Evolutionary conservation across 2,888 invertebrate species (phyloP).

Genomic region (Schizaphis graminum): DNA sequence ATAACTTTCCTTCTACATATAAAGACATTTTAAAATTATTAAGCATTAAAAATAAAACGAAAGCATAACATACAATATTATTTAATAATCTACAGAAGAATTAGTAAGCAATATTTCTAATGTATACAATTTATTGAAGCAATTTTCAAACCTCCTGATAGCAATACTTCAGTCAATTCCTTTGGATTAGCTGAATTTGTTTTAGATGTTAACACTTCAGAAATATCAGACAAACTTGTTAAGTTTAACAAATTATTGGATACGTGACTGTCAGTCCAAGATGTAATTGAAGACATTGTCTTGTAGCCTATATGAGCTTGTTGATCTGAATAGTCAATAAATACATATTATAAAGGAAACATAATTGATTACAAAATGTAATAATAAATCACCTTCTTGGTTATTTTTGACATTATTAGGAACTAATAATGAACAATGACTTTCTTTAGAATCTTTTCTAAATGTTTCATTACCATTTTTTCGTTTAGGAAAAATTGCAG

Average conservation of each 20-base stretch:
- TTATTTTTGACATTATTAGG: neutral
- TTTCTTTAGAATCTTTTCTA: conserved; percentile 29
- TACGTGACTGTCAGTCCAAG: conserved; percentile 60
- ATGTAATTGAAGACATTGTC: conserved; percentile 61
- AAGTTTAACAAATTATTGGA: conserved; percentile 54
- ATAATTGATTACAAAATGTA: neutral
- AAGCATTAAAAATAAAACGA: neutral
- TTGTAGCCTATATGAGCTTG: conserved; percentile 5
- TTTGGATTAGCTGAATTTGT: conserved; percentile 13
- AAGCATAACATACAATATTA: neutral
- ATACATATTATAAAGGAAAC: neutral
- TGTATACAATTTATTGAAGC: neutral
- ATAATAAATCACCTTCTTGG: conserved; percentile 21
- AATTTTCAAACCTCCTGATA: conserved; percentile 31
- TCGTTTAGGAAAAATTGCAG: conserved; percentile 44
- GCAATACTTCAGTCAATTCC: conserved; percentile 26
- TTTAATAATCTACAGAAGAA: neutral
- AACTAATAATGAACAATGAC: neutral
- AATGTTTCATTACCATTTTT: conserved; percentile 43
- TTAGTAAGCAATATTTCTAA: conserved; percentile 12
- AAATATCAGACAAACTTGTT: conserved; percentile 58
- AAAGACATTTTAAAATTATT: neutral
- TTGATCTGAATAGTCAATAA: conserved; percentile 4
- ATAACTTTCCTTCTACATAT: neutral
- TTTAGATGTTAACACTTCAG: conserved; percentile 46